Base-by-base conservation (phyloP, 2,113 vertebrate genomes). In the Lepus timidus region DNA sequence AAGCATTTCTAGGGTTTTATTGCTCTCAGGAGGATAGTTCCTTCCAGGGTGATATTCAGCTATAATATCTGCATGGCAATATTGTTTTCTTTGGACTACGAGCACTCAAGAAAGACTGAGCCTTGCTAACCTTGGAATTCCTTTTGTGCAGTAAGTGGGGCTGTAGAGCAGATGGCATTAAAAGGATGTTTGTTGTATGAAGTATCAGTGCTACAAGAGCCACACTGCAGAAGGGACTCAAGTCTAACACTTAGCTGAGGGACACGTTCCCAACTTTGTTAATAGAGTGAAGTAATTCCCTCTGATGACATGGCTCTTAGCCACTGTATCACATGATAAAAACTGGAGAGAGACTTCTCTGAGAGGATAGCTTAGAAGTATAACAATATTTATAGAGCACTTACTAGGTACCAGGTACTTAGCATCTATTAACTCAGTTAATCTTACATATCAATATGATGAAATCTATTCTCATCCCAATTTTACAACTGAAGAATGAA, bases 291-390 rank as follows among this genome's bases (percentile, higher is more conserved):
- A 90, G 39, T 10, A 49, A 36, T 31, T 29, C 20, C 67, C 25
- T 51, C 14, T 13, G 62, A 22, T 81, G 64, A 5, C 11, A 23
- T 19, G n/a, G 13, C 44, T 71, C 44, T 80, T 70, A 71, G 74
- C 11, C 29, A 73, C 19, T 4, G 12, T 71, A 16, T 33, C 39
- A n/a, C 29, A 52, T 71, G 86, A 31, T 96, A 90, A 3, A 55
- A 94, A 51, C 1, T 44, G 14, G 76, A 88, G 93, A 89, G 58
- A n/a, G 62, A 82, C 31, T 52, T n/a, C 76, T 92, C 52, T 84
- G 36, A n/a, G 65, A 81, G 31, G 25, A 62, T 10, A 85, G 16
- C 81, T 92, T 65, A 36, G 94, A 76, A 94, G 68, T 85, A 58
- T 70, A 70, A 74, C 62, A 49, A 51, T 27, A 76, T 10, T 23